Percentiles rank a stretch among this genome's conserved stretches.
Conservation (phyloP, 2,888 invertebrate species). For the Drosophila formosana region DNA sequence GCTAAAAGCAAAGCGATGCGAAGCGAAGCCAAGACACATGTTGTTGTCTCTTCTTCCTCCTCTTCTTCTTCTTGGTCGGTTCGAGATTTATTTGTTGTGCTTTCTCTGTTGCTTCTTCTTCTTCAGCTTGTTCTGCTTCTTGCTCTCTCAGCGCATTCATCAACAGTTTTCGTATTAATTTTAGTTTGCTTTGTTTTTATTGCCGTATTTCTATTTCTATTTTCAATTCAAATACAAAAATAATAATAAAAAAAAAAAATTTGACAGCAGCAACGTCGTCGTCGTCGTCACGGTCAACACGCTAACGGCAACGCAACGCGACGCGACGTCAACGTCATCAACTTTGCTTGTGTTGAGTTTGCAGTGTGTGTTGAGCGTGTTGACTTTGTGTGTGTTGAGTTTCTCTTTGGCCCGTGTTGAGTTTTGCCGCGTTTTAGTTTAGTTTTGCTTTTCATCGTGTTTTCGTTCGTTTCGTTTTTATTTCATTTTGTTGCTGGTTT, state of each 20-base stretch:
- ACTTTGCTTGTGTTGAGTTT: slow-evolving; percentile 43
- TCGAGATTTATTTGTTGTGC: background rate
- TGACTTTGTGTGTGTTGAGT: slow-evolving; percentile 40
- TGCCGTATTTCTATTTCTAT: background rate
- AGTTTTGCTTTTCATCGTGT: background rate
- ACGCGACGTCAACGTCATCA: slow-evolving; percentile 1
- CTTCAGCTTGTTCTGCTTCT: background rate
- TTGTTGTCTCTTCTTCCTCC: background rate
- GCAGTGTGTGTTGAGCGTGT: slow-evolving; percentile 19
- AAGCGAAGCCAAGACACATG: background rate
- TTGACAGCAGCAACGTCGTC: slow-evolving; percentile 17
- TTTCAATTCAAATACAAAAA: slow-evolving; percentile 3
- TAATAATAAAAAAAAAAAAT: slow-evolving; percentile 8
- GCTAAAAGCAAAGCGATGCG: background rate
- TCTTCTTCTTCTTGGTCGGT: background rate
- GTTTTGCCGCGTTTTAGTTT: slow-evolving; percentile 38
- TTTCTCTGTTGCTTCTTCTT: slow-evolving; percentile 1
- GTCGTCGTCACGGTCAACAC: slow-evolving; percentile 38
- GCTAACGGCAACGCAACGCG: slow-evolving; percentile 5
- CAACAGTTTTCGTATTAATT: slow-evolving; percentile 2
- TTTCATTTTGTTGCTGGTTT: slow-evolving; percentile 10
- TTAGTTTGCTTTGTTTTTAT: background rate
- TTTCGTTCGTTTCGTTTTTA: background rate
- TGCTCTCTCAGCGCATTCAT: background rate
- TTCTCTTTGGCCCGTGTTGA: slow-evolving; percentile 41